Conservation (phyloP, 1,140 invertebrate species). For the Camponotus vicinus region DNA sequence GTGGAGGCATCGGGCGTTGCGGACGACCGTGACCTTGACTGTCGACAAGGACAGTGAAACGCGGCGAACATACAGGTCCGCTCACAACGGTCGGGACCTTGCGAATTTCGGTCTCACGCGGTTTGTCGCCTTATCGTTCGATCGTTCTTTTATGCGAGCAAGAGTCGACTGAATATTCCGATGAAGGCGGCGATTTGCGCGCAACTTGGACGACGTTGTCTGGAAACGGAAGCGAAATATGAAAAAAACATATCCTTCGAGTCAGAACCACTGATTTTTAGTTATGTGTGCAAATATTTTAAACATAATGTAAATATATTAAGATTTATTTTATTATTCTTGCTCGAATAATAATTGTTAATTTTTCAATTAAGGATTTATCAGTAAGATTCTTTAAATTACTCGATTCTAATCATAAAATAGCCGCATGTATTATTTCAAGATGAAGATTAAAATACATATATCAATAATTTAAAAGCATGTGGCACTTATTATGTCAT, state of each 20-base stretch:
- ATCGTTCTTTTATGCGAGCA: background rate
- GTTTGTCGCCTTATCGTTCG: constrained; percentile 25
- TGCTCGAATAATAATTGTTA: background rate
- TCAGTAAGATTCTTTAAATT: background rate
- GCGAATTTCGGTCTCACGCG: constrained; percentile 44
- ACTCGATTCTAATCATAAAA: background rate
- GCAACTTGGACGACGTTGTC: background rate
- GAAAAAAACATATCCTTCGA: background rate
- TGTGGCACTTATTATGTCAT: no score
- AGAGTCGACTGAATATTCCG: background rate
- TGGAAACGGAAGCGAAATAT: constrained; percentile 28
- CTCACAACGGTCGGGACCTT: constrained; percentile 59
- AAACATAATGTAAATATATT: background rate
- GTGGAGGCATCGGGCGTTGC: constrained; percentile 63
- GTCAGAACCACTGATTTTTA: background rate
- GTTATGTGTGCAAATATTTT: background rate
- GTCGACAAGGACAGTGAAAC: constrained; percentile 76
- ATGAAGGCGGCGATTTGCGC: background rate
- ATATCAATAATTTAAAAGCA: background rate
- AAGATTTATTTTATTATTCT: no score
- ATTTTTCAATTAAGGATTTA: background rate
- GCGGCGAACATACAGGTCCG: constrained; percentile 55
- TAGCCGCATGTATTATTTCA: background rate
- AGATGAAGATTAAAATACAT: background rate
- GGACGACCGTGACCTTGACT: constrained; percentile 79